Evolutionary conservation across 2,797 vertebrate genomes (phyloP), one percentile per base, ranked within the genome.

Genomic region (Clarias platycephalus): DNA sequence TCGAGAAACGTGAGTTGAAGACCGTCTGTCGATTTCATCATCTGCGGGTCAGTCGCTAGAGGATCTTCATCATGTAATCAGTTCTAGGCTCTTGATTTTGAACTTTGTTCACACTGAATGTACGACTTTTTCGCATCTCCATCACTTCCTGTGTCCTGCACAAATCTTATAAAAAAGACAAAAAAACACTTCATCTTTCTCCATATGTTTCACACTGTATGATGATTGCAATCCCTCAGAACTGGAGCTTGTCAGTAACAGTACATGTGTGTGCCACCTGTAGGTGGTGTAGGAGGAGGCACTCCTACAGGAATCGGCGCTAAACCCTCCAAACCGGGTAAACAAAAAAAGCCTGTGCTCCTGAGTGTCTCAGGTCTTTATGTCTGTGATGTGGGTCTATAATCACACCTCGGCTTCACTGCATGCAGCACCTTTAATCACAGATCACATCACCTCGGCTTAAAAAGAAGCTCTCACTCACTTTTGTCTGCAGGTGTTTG

Each of bases 241-340:
- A n/a, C 16, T 40, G 16, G 10, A 18, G 28, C 16, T 81, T 72
- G 34, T 70, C 15, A 55, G 16, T 82, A 74, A 82, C 81, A 58
- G 82, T 64, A 67, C 60, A n/a, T 34, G 72, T 83, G 82, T 83
- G 82, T 83, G 71, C 72, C 72, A 84, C 80, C 28, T 55, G 64
- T 74, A 85, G 86, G 85, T n/a, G 68, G 80, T 70, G 84, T 75
- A 85, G 83, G 62, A 82, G 66, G 72, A 63, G 84, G 72, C 34
- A n/a, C 72, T 70, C 83, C 79, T 72, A 31, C 66, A 86, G 86
- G 88, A 64, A 83, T 85, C 37, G 80, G 81, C 20, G 58, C 85
- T 64, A 86, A 90, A 83, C 68, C 84, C 34, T 84, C 85, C 37
- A 89, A 89, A 88, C 87, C 85, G 58, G 88, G 89, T 91, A 90